These are phyloP conservation scores for Rhodinocichla rosea DNA, from an alignment of 2,113 vertebrate genomes.

Conservation along the genomic window DNA sequence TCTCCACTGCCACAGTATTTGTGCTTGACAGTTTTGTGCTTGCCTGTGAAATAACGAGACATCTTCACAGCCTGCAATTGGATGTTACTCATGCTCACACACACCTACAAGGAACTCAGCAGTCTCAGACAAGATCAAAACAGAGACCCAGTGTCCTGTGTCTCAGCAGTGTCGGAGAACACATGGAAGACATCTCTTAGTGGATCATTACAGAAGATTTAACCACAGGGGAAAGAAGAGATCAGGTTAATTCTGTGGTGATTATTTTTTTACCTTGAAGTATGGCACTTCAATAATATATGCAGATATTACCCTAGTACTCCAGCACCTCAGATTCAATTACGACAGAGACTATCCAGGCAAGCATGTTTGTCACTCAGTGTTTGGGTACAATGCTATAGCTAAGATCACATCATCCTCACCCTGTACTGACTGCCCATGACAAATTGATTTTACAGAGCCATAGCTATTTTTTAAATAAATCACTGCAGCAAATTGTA, in stretches of 20 bases:
- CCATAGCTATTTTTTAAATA: not conserved
- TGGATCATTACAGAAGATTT: not conserved
- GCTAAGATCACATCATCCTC: not conserved
- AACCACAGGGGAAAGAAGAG: not conserved
- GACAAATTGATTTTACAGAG: constrained; percentile 8
- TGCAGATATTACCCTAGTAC: not conserved
- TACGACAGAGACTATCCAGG: not conserved
- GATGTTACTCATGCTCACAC: not conserved
- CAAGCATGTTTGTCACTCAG: not conserved
- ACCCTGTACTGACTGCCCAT: not conserved
- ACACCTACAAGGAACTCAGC: not conserved
- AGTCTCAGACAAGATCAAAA: not conserved
- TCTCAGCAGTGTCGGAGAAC: not conserved
- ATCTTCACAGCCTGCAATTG: not conserved
- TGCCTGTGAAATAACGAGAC: not conserved
- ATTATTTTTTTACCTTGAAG: constrained; percentile 1
- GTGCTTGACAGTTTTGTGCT: not conserved
- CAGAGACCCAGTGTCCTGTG: not conserved
- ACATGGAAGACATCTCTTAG: not conserved
- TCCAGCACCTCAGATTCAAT: not conserved
- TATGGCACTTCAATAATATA: not conserved
- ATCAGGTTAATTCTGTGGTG: not conserved
- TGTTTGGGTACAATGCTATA: not conserved
- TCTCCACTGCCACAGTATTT: not conserved
- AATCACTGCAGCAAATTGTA: not conserved